phyloP scores from a whole-genome alignment of 2,888 invertebrate genomes.

The Pyrrhia umbra region DNA sequence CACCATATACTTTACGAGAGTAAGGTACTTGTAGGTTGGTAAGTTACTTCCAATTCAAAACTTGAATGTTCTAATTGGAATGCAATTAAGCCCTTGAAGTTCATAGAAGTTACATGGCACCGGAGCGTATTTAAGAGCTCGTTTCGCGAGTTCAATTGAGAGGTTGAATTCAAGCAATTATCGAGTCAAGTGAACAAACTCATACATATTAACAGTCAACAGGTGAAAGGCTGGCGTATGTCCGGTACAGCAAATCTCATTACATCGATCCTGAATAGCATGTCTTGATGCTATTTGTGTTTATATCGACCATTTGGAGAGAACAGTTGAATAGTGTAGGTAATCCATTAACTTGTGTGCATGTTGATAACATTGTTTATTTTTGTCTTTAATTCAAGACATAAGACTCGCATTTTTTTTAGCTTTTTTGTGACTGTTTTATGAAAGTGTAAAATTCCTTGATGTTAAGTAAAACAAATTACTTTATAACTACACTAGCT shows the following conservation, averaged over 20 bases:
- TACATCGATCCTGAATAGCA: background rate
- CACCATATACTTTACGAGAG: background rate
- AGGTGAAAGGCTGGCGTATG: background rate
- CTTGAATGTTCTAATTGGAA: background rate
- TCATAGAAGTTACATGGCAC: background rate
- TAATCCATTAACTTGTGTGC: background rate
- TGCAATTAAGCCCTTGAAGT: background rate
- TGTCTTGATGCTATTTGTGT: background rate
- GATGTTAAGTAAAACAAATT: too few relatives aligned
- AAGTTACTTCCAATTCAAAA: conserved; percentile 1
- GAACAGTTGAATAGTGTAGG: background rate
- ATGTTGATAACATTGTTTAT: conserved; percentile 1
- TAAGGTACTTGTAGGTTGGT: background rate
- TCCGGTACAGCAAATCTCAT: background rate
- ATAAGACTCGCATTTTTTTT: too few relatives aligned
- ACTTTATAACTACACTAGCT: too few relatives aligned
- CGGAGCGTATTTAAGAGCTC: background rate
- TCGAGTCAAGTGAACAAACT: background rate
- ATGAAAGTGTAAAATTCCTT: too few relatives aligned
- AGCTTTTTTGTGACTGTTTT: too few relatives aligned
- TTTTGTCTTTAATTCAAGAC: too few relatives aligned
- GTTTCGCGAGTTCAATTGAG: background rate
- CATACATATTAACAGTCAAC: background rate
- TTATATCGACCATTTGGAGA: background rate
- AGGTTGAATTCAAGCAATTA: background rate